Conservation (phyloP, 2,797 vertebrate species). For the Gorsachius magnificus region DNA sequence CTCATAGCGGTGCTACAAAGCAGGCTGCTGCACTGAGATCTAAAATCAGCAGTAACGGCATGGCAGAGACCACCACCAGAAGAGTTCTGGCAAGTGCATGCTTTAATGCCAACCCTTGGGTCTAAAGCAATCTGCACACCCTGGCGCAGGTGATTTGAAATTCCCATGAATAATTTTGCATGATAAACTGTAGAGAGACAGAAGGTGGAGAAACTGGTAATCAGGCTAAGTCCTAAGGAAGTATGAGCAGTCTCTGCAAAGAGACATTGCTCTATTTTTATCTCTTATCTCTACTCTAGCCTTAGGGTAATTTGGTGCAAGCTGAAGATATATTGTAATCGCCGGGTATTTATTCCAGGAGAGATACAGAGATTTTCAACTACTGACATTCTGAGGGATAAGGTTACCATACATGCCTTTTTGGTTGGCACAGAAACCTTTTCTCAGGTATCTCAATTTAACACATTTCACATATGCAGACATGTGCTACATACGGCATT, state of each 20-base stretch:
- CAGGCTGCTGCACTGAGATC: not conserved
- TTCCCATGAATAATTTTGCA: not conserved
- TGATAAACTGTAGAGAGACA: not conserved
- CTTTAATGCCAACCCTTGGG: not conserved
- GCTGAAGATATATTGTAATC: slow-evolving; percentile 38
- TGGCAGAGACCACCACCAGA: not conserved
- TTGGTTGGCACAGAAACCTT: slow-evolving; percentile 2
- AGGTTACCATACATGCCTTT: not conserved
- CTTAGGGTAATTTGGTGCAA: slow-evolving; percentile 34
- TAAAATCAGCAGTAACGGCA: not conserved
- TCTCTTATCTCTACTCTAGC: slow-evolving; percentile 1
- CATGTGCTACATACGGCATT: not conserved
- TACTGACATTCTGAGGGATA: not conserved
- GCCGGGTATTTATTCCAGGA: not conserved
- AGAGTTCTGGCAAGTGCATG: not conserved
- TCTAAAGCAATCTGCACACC: not conserved
- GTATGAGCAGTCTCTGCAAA: slow-evolving; percentile 15
- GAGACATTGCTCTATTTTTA: slow-evolving; percentile 49
- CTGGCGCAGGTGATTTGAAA: not conserved
- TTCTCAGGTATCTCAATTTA: not conserved
- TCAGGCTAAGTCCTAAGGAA: slow-evolving; percentile 30
- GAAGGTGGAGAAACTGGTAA: not conserved
- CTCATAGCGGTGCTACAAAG: not conserved
- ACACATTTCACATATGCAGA: slow-evolving; percentile 33
- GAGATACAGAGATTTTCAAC: not conserved